Percentiles rank a stretch among this genome's conserved stretches.
These are phyloP conservation scores for Drosophila willistoni DNA, from an alignment of 1,140 invertebrate genomes.

Conservation along the genomic window DNA sequence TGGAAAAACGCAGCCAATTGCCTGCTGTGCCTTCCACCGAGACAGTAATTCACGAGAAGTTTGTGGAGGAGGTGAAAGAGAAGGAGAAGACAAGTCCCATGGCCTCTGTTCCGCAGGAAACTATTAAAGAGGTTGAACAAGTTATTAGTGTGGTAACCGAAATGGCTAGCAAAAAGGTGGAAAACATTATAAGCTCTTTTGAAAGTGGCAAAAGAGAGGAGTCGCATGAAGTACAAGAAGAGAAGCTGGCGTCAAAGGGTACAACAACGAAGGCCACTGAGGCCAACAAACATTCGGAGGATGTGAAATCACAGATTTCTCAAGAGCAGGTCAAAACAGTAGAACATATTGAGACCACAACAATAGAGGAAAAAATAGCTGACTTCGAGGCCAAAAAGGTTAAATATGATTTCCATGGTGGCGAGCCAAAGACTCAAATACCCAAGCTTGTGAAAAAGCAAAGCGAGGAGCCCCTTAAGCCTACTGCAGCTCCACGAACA, in stretches of 20 bases:
- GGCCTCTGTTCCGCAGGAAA: slow-evolving; percentile 53
- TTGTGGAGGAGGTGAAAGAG: slow-evolving; percentile 74
- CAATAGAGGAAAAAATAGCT: slow-evolving; percentile 77
- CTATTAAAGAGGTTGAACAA: slow-evolving; percentile 58
- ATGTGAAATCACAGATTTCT: slow-evolving; percentile 41
- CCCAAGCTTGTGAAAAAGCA: slow-evolving; percentile 62
- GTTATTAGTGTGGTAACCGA: slow-evolving; percentile 69
- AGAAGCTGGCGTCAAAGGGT: slow-evolving; percentile 38
- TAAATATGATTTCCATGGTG: slow-evolving; percentile 73
- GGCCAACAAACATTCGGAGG: slow-evolving; percentile 70
- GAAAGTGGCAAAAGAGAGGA: slow-evolving; percentile 45
- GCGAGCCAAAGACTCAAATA: slow-evolving; percentile 74
- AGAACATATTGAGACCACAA: slow-evolving; percentile 56
- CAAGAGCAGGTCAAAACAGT: slow-evolving; percentile 54
- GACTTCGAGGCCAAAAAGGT: slow-evolving; percentile 79
- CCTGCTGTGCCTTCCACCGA: slow-evolving; percentile 46
- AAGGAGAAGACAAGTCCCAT: slow-evolving; percentile 72
- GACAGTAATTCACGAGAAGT: slow-evolving; percentile 69
- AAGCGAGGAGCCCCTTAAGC: slow-evolving; percentile 55
- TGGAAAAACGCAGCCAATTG: slow-evolving; percentile 74
- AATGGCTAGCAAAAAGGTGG: slow-evolving; percentile 67
- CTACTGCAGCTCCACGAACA: slow-evolving; percentile 68
- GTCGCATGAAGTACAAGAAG: slow-evolving; percentile 20
- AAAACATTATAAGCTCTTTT: slow-evolving; percentile 68
- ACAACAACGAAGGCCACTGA: slow-evolving; percentile 67